Evolutionary conservation across 2,797 vertebrate species (phyloP).

Genomic region (Scomberomorus guttatus): DNA sequence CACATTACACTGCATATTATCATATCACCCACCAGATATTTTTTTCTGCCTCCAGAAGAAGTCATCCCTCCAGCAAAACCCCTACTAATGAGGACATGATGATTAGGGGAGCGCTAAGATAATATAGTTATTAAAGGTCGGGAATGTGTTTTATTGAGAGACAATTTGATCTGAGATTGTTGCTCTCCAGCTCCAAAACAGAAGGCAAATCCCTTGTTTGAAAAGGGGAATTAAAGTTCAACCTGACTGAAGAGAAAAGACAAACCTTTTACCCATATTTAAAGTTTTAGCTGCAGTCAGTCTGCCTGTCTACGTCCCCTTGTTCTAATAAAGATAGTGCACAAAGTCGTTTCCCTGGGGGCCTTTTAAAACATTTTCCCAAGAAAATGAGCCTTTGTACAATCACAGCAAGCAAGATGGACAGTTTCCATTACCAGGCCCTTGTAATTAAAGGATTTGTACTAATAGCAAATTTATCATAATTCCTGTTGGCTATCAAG

Average conservation of each 20-base stretch:
- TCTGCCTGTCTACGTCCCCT: constrained; percentile 42
- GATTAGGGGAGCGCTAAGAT: background rate
- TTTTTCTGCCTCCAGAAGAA: background rate
- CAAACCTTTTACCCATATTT: constrained; percentile 31
- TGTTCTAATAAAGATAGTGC: constrained; percentile 60
- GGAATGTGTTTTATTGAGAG: background rate
- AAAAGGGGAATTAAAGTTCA: constrained; percentile 43
- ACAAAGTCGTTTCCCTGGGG: constrained; percentile 46
- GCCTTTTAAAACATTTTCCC: constrained; percentile 71
- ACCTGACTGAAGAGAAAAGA: constrained; percentile 11
- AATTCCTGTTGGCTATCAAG: constrained; percentile 76
- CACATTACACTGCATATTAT: too few species aligned
- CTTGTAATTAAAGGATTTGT: constrained; percentile 84
- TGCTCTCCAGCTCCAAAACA: background rate
- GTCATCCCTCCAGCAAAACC: background rate
- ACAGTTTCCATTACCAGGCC: constrained; percentile 83
- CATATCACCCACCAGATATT: too few species aligned
- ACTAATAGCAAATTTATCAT: constrained; percentile 84
- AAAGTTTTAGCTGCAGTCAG: constrained; percentile 36
- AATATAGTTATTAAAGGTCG: too few species aligned
- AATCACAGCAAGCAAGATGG: constrained; percentile 77
- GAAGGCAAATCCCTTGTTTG: constrained; percentile 12
- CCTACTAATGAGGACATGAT: background rate
- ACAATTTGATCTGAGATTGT: background rate
- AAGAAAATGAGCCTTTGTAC: constrained; percentile 76